These are phyloP conservation scores for Coracias cyanogaster DNA, from an alignment of 2,797 vertebrate genomes.

Conservation along the genomic window DNA sequence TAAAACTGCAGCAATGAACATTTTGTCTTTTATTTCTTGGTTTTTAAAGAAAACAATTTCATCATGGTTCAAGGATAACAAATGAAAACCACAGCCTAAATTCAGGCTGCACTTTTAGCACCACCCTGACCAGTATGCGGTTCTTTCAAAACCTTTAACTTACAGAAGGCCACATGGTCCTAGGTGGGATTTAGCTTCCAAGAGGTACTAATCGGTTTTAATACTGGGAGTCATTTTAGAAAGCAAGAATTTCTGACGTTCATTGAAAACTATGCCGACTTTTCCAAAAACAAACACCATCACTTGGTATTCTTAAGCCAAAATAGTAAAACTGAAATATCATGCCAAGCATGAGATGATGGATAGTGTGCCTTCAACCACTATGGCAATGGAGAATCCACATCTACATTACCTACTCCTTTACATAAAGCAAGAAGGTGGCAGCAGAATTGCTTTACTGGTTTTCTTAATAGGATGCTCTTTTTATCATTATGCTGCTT, in stretches of 20 bases:
- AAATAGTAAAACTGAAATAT: constrained; percentile 16
- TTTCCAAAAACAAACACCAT: constrained; percentile 34
- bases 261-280: constrained; percentile 43
- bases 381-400: background rate
- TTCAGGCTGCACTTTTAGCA: constrained; percentile 4
- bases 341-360: background rate
- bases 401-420: background rate
- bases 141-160: constrained; percentile 43
- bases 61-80: background rate
- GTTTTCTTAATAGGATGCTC: background rate
- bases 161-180: background rate
- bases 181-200: background rate
- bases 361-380: background rate
- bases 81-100: constrained; percentile 22
- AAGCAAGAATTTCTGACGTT: constrained; percentile 36
- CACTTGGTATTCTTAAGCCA: background rate
- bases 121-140: background rate
- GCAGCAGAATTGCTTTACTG: background rate
- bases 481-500: background rate
- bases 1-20: background rate
- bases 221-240: background rate
- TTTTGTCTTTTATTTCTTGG: background rate
- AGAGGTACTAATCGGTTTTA: background rate
- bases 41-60: constrained; percentile 12
- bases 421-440: background rate